These are phyloP conservation scores for Tuberolachnus salignus DNA, from an alignment of 2,888 invertebrate genomes.

Conservation along the genomic window DNA sequence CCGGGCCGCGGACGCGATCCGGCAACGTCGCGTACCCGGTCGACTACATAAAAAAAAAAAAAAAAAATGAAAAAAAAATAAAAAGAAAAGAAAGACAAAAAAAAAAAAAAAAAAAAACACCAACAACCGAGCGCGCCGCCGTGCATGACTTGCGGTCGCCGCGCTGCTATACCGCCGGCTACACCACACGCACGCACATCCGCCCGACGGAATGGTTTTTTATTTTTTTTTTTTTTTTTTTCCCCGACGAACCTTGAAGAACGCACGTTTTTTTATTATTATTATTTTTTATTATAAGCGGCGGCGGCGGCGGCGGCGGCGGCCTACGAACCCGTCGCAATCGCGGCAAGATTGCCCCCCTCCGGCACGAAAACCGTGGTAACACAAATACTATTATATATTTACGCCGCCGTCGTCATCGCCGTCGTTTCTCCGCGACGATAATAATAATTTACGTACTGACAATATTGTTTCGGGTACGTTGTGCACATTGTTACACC, in stretches of 20 bases:
- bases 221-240: background rate
- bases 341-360: conserved; percentile 3
- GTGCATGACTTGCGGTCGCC: conserved; percentile 51
- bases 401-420: background rate
- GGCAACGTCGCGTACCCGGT: conserved; percentile 46
- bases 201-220: conserved; percentile 37
- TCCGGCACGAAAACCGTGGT: background rate
- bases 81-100: conserved; percentile 21
- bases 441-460: too few relatives aligned
- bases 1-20: background rate
- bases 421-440: background rate
- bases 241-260: conserved; percentile 41
- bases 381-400: too few relatives aligned
- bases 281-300: too few relatives aligned
- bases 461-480: too few relatives aligned
- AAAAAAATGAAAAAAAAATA: conserved; percentile 1
- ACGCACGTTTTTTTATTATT: conserved; percentile 15
- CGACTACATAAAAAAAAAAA: conserved; percentile 34
- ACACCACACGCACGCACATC: conserved; percentile 43
- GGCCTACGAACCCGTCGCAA: conserved; percentile 40
- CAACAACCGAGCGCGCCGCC: conserved; percentile 34
- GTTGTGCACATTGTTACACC: too few relatives aligned
- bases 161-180: too few relatives aligned
- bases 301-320: background rate
- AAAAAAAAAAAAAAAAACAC: background rate